Percentiles rank a stretch among this genome's conserved stretches.
phyloP scores from a whole-genome alignment of 2,888 invertebrate species.

The Calameuta idolon region DNA sequence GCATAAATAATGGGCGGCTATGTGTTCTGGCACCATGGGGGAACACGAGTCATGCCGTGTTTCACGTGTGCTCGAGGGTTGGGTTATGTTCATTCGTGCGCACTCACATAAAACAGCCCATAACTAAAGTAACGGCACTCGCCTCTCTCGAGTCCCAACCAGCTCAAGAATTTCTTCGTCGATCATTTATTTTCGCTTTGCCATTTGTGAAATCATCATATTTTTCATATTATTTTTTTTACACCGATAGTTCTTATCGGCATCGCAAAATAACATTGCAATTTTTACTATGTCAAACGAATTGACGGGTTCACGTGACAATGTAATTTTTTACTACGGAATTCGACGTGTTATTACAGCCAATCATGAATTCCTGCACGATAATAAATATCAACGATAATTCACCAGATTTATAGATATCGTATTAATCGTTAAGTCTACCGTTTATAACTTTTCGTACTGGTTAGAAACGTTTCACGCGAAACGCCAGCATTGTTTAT shows the following conservation, averaged over 20 bases:
- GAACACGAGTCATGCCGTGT: background rate
- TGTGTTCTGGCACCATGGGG: constrained; percentile 4
- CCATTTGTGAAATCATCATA: background rate
- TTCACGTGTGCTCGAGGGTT: background rate
- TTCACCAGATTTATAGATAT: background rate
- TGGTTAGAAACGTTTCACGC: background rate
- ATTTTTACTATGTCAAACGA: constrained; percentile 6
- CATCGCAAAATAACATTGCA: background rate
- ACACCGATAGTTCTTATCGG: background rate
- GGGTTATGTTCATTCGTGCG: constrained; percentile 3
- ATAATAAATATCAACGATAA: background rate
- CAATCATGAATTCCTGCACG: background rate
- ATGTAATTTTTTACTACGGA: background rate
- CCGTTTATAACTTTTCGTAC: background rate
- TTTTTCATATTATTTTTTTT: background rate
- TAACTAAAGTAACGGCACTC: constrained; percentile 17
- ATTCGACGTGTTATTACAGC: background rate
- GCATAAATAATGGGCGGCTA: constrained; percentile 4
- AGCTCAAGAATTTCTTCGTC: background rate
- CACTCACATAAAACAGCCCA: constrained; percentile 10
- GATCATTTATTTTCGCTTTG: constrained; percentile 1
- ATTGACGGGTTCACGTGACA: background rate
- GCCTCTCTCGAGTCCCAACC: background rate
- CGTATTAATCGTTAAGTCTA: background rate
- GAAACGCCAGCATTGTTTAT: background rate